Evolutionary conservation across 2,797 vertebrate genomes (phyloP), one percentile per base, ranked within the genome.

Genomic region (Gymnoscopelus microlampas): DNA sequence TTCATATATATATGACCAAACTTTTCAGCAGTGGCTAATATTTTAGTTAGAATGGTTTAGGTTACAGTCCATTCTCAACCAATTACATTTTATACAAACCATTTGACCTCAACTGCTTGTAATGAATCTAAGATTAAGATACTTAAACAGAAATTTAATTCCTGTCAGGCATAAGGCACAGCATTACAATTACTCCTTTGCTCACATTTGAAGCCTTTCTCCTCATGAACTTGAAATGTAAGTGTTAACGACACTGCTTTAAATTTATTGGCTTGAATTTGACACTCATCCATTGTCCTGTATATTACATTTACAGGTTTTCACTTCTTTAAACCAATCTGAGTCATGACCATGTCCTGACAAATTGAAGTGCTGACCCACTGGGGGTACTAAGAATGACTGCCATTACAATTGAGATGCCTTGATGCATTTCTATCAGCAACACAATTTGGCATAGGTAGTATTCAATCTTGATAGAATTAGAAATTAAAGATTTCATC

Each of bases 61-160:
- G 39, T 44, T 51, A 60, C 3, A n/a, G 23, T 15, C 47, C 2
- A 61, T 56, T 64, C 23, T 3, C 9, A 61, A 35, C 14, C 5
- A 48, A 48, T 26, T 23, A 9, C 1, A 59, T 48, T 24, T 49
- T 14, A n/a, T 11, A 57, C 5, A 70, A 61, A 77, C 57, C 6
- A 53, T 5, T 13, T 24, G 19, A 29, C n/a, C 4, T 4, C 13
- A 12, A 1, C 49, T 39, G 24, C 15, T 32, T 68, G 5, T 49
- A 71, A 68, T 53, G 0, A 71, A 57, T 13, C 57, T 54, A 5
- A 0, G 44, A 51, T 44, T 59, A 49, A 7, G 2, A 55, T 44
- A 29, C 39, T 32, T 3, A 50, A 60, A 58, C 7, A 44, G 8
- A 44, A 44, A 5, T 35, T 6, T 1, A 35, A 35, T 1, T 44